Conservation (phyloP, 1,140 invertebrate species). For the Idris sp. region DNA sequence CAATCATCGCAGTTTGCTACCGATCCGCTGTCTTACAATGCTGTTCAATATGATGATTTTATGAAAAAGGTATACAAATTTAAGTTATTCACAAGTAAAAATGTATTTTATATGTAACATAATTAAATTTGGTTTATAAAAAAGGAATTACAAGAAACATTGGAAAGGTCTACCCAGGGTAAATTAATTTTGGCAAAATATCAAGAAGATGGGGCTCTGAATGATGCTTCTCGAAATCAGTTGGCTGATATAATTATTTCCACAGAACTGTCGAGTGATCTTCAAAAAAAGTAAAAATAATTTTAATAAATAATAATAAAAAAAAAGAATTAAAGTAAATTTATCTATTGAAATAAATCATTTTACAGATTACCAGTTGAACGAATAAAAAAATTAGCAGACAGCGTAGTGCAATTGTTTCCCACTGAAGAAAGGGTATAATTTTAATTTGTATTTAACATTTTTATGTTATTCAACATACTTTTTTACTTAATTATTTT, state of each 20-base stretch:
- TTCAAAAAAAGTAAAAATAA: constrained; percentile 40
- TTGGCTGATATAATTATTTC: constrained; percentile 49
- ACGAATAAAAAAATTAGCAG: constrained; percentile 46
- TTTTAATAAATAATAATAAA: constrained; percentile 11
- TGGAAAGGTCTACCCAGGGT: constrained; percentile 46
- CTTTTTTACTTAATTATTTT: neutral
- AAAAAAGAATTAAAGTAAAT: too few species aligned
- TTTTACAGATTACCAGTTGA: constrained; percentile 32
- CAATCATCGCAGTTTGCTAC: constrained; percentile 10
- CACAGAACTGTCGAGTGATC: constrained; percentile 40
- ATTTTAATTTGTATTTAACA: neutral
- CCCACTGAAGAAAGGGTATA: constrained; percentile 51
- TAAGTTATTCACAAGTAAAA: neutral
- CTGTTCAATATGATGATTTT: constrained; percentile 33
- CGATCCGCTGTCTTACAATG: constrained; percentile 8
- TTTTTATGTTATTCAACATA: neutral
- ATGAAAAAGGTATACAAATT: constrained; percentile 56
- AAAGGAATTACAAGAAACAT: constrained; percentile 39
- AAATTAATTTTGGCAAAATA: constrained; percentile 52
- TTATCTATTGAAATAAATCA: too few species aligned
- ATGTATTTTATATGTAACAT: too few species aligned
- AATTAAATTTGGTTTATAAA: constrained; percentile 16
- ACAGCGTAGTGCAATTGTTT: constrained; percentile 42
- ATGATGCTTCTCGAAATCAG: constrained; percentile 45
- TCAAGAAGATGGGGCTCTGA: constrained; percentile 41